phyloP scores from a whole-genome alignment of 2,797 vertebrate genomes.

The Cephalopachus bancanus region DNA sequence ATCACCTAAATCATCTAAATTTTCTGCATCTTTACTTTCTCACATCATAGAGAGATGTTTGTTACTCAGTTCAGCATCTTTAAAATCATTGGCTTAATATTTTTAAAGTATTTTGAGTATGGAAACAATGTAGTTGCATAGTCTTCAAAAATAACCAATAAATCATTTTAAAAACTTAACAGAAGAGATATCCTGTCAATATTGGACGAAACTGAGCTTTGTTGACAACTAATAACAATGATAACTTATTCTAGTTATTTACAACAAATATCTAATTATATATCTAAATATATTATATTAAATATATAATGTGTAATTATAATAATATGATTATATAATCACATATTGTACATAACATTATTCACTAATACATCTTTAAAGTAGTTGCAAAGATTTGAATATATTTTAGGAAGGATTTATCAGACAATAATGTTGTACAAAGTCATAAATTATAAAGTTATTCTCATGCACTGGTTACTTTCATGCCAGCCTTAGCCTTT shows the following conservation, averaged over 20 bases:
- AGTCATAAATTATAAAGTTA: constrained; percentile 70
- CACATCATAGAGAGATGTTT: background rate
- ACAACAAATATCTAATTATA: background rate
- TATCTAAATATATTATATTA: background rate
- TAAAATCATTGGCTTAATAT: background rate
- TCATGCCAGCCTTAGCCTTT: constrained; percentile 60
- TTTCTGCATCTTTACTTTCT: constrained; percentile 5
- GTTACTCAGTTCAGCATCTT: background rate
- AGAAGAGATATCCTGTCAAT: background rate
- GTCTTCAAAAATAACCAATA: constrained; percentile 22
- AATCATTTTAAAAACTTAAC: constrained; percentile 30
- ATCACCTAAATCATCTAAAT: background rate
- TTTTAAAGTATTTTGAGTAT: constrained; percentile 32
- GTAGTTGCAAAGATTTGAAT: background rate
- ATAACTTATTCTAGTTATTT: constrained; percentile 11
- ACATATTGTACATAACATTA: background rate
- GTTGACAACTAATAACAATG: background rate
- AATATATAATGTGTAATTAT: background rate
- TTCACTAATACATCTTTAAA: constrained; percentile 10
- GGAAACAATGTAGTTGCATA: background rate
- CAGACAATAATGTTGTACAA: constrained; percentile 30
- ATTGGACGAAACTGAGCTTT: constrained; percentile 1
- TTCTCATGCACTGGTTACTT: constrained; percentile 59
- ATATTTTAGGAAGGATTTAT: constrained; percentile 64
- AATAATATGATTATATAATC: background rate